Percentiles rank a stretch among this genome's conserved stretches.
Conservation (phyloP, 2,797 vertebrate species). For the Eospalax fontanierii region DNA sequence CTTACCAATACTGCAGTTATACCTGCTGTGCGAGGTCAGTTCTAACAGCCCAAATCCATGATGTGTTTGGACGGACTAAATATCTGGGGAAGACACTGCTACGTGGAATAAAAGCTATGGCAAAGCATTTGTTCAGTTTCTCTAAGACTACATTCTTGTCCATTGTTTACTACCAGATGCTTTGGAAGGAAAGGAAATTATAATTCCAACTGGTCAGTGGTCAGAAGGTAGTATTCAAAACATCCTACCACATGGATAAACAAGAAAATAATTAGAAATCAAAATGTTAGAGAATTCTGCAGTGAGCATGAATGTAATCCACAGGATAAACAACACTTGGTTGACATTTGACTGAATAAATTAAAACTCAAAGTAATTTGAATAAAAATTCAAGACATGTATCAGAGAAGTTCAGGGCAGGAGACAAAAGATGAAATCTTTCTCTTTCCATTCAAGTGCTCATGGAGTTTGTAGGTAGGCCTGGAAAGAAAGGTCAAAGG, state of each 20-base stretch:
- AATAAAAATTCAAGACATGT: slow-evolving; percentile 88
- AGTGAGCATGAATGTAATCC: slow-evolving; percentile 86
- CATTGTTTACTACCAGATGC: slow-evolving; percentile 80
- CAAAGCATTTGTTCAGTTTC: slow-evolving; percentile 42
- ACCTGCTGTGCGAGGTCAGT: slow-evolving; percentile 43
- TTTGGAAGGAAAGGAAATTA: slow-evolving; percentile 80
- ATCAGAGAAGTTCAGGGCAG: slow-evolving; percentile 86
- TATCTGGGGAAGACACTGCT: slow-evolving; percentile 60
- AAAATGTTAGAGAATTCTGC: slow-evolving; percentile 88
- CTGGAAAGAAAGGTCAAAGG: slow-evolving; percentile 69
- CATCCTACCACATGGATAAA: slow-evolving; percentile 87
- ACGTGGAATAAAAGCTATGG: slow-evolving; percentile 20
- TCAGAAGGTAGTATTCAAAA: slow-evolving; percentile 86
- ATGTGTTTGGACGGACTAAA: slow-evolving; percentile 35
- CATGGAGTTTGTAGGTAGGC: slow-evolving; percentile 63
- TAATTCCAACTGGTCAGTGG: slow-evolving; percentile 84
- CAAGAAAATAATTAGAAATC: slow-evolving; percentile 89
- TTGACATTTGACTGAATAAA: slow-evolving; percentile 89
- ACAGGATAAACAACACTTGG: slow-evolving; percentile 86
- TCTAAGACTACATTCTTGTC: slow-evolving; percentile 66
- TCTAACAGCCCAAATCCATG: background rate
- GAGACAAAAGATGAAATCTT: slow-evolving; percentile 85
- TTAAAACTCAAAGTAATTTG: slow-evolving; percentile 87
- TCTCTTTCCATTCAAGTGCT: slow-evolving; percentile 67
- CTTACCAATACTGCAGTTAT: slow-evolving; percentile 28